phyloP scores from a whole-genome alignment of 1,140 invertebrate genomes.

The Bilobella aurantiaca region DNA sequence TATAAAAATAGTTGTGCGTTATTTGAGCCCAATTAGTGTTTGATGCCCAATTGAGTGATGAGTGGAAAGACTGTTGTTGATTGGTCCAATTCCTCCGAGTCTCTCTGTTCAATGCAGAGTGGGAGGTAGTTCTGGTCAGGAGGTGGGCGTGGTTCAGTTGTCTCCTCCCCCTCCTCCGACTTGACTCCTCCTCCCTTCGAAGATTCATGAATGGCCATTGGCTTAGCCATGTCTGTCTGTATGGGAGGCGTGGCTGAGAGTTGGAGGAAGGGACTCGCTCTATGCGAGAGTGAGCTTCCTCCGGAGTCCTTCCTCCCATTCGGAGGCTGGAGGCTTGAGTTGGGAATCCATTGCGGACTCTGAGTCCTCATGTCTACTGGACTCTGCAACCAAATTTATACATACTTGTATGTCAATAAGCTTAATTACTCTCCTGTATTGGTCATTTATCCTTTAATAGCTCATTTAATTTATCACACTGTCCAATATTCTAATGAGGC shows the following conservation, averaged over 20 bases:
- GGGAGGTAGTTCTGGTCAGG: conserved; percentile 17
- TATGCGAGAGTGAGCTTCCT: conserved; percentile 7
- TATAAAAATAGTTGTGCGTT: background rate
- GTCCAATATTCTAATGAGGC: no score
- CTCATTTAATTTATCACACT: no score
- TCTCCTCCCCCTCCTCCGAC: no score
- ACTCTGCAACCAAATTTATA: conserved; percentile 11
- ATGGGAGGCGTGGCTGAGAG: background rate
- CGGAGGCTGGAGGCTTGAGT: background rate
- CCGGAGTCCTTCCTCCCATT: conserved; percentile 10
- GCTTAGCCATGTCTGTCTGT: background rate
- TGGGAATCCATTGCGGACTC: conserved; percentile 15
- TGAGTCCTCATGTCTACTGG: conserved; percentile 13
- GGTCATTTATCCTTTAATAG: no score
- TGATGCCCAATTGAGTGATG: conserved; percentile 33
- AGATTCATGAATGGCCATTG: no score
- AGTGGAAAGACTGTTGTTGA: conserved; percentile 32
- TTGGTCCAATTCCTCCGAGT: conserved; percentile 12
- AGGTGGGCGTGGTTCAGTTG: no score
- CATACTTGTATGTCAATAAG: background rate
- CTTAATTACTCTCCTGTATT: background rate
- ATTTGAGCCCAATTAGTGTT: no score
- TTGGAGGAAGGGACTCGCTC: background rate
- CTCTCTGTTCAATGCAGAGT: background rate
- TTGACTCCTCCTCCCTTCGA: no score